Evolutionary conservation across 35 echinoderm and acorn worm genomes (phyloP).

Genomic region (Patiria miniata): DNA sequence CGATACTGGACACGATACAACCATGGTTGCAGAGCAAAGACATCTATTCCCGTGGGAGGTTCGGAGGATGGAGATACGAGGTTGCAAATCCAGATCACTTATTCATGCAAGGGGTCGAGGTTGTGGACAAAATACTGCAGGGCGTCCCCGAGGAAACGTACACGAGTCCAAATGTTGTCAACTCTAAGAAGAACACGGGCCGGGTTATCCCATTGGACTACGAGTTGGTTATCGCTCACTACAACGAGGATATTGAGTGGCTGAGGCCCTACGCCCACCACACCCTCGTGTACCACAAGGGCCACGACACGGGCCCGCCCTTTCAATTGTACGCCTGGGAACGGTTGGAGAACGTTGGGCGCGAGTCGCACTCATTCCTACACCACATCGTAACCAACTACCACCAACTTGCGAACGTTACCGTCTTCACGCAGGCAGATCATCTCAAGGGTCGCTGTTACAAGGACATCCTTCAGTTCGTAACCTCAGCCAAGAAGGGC

Average conservation of each 20-base stretch:
- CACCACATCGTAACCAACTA: too few species aligned
- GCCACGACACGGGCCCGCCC: too few species aligned
- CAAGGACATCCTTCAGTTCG: too few species aligned
- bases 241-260: conserved; percentile 19
- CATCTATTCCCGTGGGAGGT: conserved; percentile 41
- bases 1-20: conserved; percentile 18
- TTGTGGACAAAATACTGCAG: conserved; percentile 25
- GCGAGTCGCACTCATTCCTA: too few species aligned
- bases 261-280: too few species aligned
- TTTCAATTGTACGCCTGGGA: neutral
- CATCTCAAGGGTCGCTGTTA: too few species aligned
- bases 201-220: conserved; percentile 18
- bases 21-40: conserved; percentile 40
- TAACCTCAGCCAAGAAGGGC: too few species aligned
- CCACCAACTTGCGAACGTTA: too few species aligned
- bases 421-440: too few species aligned
- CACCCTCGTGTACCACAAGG: too few species aligned
- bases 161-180: conserved; percentile 30
- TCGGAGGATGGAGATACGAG: conserved; percentile 59
- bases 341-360: too few species aligned
- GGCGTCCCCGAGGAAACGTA: conserved; percentile 33
- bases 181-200: conserved; percentile 17
- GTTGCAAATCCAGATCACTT: conserved; percentile 53
- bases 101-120: conserved; percentile 56
- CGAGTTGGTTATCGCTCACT: conserved; percentile 28